Percentiles rank a stretch among this genome's conserved stretches.
These are phyloP conservation scores for Cottus gobio DNA, from an alignment of 2,113 vertebrate species.

Conservation along the genomic window DNA sequence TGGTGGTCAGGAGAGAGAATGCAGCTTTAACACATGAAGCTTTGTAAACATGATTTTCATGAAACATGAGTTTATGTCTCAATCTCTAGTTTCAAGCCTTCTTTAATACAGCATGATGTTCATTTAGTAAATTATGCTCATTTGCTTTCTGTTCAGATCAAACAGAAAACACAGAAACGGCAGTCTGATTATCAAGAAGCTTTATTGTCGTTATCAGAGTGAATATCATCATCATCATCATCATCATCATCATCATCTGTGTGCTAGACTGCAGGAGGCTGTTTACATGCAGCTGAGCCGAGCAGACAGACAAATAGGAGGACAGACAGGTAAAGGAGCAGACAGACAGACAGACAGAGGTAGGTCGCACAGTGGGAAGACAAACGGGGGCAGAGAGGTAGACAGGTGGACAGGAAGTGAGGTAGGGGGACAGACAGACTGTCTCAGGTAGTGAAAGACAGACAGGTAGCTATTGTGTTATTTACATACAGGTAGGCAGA, in stretches of 20 bases:
- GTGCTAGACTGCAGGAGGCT: constrained; percentile 71
- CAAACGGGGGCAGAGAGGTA: constrained; percentile 32
- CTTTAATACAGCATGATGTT: no score
- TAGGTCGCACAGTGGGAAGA: no score
- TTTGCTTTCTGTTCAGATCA: background rate
- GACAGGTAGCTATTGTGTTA: constrained; percentile 70
- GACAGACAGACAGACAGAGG: constrained; percentile 32
- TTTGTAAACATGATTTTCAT: no score
- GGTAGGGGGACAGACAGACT: constrained; percentile 9
- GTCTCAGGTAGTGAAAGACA: constrained; percentile 6
- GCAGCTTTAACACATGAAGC: no score
- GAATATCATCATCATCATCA: constrained; percentile 40
- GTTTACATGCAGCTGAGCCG: constrained; percentile 76
- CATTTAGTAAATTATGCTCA: no score
- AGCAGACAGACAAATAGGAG: constrained; percentile 18
- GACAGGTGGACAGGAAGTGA: constrained; percentile 20
- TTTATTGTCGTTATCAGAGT: constrained; percentile 71
- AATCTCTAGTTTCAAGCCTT: no score
- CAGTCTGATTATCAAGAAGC: constrained; percentile 67
- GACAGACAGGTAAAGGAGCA: constrained; percentile 26
- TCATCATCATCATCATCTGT: constrained; percentile 60
- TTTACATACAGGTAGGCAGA: constrained; percentile 75
- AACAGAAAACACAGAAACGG: constrained; percentile 10
- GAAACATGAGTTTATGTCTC: no score
- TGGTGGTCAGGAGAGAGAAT: no score